These are phyloP conservation scores for Telmatherina bonti DNA, from an alignment of 2,797 vertebrate species.

Conservation along the genomic window DNA sequence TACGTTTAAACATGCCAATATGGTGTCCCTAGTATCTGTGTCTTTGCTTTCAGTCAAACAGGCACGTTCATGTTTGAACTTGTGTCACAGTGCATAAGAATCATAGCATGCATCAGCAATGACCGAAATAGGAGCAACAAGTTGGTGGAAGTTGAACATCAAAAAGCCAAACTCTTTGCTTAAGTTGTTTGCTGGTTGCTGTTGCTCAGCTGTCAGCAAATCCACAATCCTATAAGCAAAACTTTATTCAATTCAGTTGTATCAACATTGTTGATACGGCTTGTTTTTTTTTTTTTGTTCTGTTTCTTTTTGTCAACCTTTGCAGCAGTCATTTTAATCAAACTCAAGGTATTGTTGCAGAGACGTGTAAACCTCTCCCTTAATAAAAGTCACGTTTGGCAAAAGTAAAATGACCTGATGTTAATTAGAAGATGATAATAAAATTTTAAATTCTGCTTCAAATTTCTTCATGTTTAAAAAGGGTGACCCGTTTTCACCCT, in stretches of 20 bases:
- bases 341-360: constrained; percentile 35
- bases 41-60: background rate
- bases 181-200: constrained; percentile 13
- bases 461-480: constrained; percentile 45
- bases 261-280: no score
- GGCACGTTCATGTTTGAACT: background rate
- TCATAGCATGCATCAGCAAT: constrained; percentile 1
- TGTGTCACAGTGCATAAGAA: background rate
- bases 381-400: constrained; percentile 60
- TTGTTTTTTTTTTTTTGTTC: constrained; percentile 15
- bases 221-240: constrained; percentile 16
- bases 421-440: constrained; percentile 63
- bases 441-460: constrained; percentile 43
- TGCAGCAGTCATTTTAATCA: constrained; percentile 44
- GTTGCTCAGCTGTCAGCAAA: constrained; percentile 20
- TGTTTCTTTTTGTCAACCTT: constrained; percentile 31
- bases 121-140: constrained; percentile 6
- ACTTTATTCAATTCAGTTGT: constrained; percentile 25
- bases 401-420: constrained; percentile 55
- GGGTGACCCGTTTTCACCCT: constrained; percentile 42
- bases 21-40: background rate
- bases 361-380: constrained; percentile 34
- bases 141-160: background rate
- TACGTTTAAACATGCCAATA: constrained; percentile 1
- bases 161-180: constrained; percentile 6